phyloP scores from a whole-genome alignment of 2,888 invertebrate species.

The Microchrysa polita region DNA sequence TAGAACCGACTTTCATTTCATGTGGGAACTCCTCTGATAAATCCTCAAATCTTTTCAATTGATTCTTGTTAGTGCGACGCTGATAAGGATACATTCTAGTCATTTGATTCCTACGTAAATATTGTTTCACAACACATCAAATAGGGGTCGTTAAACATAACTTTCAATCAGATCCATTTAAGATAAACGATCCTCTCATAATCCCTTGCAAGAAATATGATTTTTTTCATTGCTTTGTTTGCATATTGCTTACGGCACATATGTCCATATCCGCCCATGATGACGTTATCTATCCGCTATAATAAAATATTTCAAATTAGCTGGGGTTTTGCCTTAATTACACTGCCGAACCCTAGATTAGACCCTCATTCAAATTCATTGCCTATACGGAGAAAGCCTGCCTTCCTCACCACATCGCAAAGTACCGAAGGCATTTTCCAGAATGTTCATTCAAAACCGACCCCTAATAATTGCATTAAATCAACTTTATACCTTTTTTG shows the following conservation, averaged over 20 bases:
- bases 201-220: too few relatives aligned
- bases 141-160: too few relatives aligned
- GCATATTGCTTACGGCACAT: constrained; percentile 6
- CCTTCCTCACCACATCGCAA: neutral
- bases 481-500: constrained; percentile 20
- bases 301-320: constrained; percentile 33
- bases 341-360: constrained; percentile 14
- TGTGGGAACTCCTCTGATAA: too few relatives aligned
- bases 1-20: too few relatives aligned
- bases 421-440: constrained; percentile 1
- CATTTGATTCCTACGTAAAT: too few relatives aligned
- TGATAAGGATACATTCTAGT: too few relatives aligned
- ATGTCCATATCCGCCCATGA: constrained; percentile 3
- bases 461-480: constrained; percentile 28
- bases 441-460: constrained; percentile 18
- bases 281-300: constrained; percentile 28
- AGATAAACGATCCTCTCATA: too few relatives aligned
- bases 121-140: too few relatives aligned
- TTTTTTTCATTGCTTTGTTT: too few relatives aligned
- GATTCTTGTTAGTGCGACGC: too few relatives aligned
- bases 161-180: too few relatives aligned
- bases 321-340: constrained; percentile 28
- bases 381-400: constrained; percentile 3
- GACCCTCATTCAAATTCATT: constrained; percentile 37
- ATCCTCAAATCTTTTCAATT: too few relatives aligned